Evolutionary conservation across 2,113 vertebrate genomes (phyloP), one percentile per base, ranked within the genome.

Genomic region (Corythaeola cristata): DNA sequence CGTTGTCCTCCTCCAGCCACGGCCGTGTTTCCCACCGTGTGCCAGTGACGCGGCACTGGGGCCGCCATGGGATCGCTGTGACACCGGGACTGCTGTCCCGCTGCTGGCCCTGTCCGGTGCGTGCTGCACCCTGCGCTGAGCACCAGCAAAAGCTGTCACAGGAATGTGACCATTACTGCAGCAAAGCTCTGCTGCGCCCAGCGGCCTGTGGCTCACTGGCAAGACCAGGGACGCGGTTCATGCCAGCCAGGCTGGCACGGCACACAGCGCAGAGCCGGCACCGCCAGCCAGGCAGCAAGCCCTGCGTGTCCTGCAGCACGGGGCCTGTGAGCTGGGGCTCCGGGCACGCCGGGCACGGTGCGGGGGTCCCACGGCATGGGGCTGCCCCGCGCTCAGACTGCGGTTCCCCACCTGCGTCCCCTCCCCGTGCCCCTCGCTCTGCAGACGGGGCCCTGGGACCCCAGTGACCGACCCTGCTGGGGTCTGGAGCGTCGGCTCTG

Each of bases 261-360:
- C 62, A 30, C 59, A 26, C 0, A 6, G 81, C 1, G 0, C 75
- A 33, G 90, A 71, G n/a, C 66, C 1, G 2, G 60, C 64, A 14
- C 33, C 0, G 22, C 39, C 59, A 20, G 27, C 32, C 11, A 3
- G 44, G 82, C 78, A 81, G 45, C 45, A 11, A 41, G 11, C 35
- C 44, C 62, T 27, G 6, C 8, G 0, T 4, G 28, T 44, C 60
- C 55, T 8, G 66, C 63, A 32, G 49, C 49, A 10, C 6, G 0
- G 47, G 60, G 26, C 66, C 49, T 17, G 37, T 27, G 10, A n/a
- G n/a, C 2, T 0, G 12, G 67, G 73, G 41, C 11, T 52, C 66
- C 24, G 2, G 1, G 10, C 37, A 5, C 17, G 6, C 59, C 49
- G 4, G 0, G 8, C 23, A 14, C 0, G 0, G 12, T 7, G 2